Evolutionary conservation across 1,140 invertebrate species (phyloP), one percentile per base, ranked within the genome.

Genomic region (Tetramorium simillimum): DNA sequence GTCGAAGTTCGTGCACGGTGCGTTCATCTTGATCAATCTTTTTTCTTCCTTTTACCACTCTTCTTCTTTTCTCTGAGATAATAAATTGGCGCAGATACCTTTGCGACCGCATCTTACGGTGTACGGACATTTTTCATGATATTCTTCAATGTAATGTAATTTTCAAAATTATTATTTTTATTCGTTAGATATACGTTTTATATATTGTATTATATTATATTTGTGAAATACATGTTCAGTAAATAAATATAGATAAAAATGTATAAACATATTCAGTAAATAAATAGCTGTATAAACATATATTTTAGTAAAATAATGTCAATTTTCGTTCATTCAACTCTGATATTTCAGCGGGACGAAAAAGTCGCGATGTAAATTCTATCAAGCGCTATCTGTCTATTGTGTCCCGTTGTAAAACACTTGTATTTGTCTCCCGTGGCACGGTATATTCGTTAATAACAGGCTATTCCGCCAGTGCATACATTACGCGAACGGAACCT

Each of bases 371-470:
- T 60, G 40, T 58, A 33, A 84, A 84, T 84, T 84, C 80, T 60
- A 75, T 84, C 24, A 46, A 56, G n/a, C 53, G 24, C 51, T 16
- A 60, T 82, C 53, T 28, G 40, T 49, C 80, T 37, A 84, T 84
- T 84, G 65, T 72, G n/a, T 46, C 53, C 69, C 49, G 65, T 53
- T 46, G 28, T 84, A 84, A 84, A 60, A 84, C 24, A 84, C 80
- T 73, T 75, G 53, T 72, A 84, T 84, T 84, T 84, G 80, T 84
- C 80, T 84, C 40, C 53, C 14, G 69, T 75, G 80, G 40, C 69
- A 84, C 69, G 69, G 56, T 46, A 75, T 62, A 75, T 84, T 84
- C 80, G 67, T 84, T 84, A 84, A 84, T 84, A 84, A 84, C 80
- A 84, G 80, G 62, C 53, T 75, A 84, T 84, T 84, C 69, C 80